These are phyloP conservation scores for Sceloporus tristichus DNA, from an alignment of 2,113 vertebrate genomes.

Conservation along the genomic window DNA sequence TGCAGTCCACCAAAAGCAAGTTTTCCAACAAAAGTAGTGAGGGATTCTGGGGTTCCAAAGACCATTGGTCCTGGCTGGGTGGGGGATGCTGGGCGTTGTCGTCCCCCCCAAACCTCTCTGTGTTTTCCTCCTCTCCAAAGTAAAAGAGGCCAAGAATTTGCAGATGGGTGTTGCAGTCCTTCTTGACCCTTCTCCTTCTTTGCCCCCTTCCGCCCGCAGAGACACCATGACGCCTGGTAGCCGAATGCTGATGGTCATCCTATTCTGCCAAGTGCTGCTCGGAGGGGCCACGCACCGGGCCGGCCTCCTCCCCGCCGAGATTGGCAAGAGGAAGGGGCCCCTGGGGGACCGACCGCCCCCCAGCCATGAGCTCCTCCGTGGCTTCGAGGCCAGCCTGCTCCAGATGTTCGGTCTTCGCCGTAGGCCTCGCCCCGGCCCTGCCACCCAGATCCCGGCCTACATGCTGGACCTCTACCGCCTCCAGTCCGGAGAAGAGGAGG, in stretches of 20 bases:
- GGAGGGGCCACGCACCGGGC: slow-evolving; percentile 93
- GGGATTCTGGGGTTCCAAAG: too few species aligned
- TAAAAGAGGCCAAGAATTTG: too few species aligned
- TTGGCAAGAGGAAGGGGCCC: slow-evolving; percentile 94
- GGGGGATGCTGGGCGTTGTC: neutral
- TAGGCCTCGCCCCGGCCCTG: slow-evolving; percentile 92
- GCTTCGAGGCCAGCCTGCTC: slow-evolving; percentile 98
- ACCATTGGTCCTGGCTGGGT: too few species aligned
- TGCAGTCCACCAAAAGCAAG: too few species aligned
- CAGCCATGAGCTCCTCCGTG: slow-evolving; percentile 97
- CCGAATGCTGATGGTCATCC: slow-evolving; percentile 99
- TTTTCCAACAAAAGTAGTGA: too few species aligned
- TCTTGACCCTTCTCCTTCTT: slow-evolving; percentile 72
- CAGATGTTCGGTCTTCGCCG: slow-evolving; percentile 98
- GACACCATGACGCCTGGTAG: slow-evolving; percentile 99
- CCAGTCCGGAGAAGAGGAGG: slow-evolving; percentile 94
- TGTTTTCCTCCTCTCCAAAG: too few species aligned
- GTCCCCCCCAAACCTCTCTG: slow-evolving; percentile 41
- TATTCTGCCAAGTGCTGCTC: slow-evolving; percentile 99
- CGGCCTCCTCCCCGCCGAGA: slow-evolving; percentile 97
- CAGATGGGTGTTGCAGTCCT: too few species aligned
- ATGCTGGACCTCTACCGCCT: slow-evolving; percentile 98
- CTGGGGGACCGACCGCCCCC: slow-evolving; percentile 79
- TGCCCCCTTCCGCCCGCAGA: slow-evolving; percentile 79
- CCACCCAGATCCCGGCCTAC: slow-evolving; percentile 91